These are phyloP conservation scores for Nixonia krombeini DNA, from an alignment of 1,140 invertebrate genomes.

Conservation along the genomic window DNA sequence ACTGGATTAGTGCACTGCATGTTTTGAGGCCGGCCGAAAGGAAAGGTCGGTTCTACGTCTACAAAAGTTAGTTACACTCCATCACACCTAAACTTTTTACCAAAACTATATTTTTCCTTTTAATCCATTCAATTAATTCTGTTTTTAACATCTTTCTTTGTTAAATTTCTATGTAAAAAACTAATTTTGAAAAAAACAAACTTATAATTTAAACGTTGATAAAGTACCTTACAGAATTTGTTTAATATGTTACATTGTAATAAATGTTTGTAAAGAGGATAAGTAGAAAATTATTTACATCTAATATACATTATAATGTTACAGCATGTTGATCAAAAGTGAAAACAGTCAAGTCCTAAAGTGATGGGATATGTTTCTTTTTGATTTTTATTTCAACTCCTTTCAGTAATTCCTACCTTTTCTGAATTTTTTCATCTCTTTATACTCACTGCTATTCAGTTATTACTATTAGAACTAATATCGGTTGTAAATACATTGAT, in stretches of 20 bases:
- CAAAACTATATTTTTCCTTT: constrained; percentile 44
- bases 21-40: constrained; percentile 89
- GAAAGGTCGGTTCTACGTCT: constrained; percentile 77
- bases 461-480: too few relatives aligned
- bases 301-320: constrained; percentile 68
- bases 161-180: constrained; percentile 1
- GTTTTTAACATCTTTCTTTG: neutral
- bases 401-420: constrained; percentile 7
- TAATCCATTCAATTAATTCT: too few relatives aligned
- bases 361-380: constrained; percentile 42
- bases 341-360: constrained; percentile 54
- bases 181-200: too few relatives aligned
- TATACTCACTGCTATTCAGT: too few relatives aligned
- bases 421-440: neutral
- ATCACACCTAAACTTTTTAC: constrained; percentile 69
- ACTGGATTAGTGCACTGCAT: constrained; percentile 98
- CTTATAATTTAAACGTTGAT: too few relatives aligned
- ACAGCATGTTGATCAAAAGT: constrained; percentile 66
- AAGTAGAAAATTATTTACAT: constrained; percentile 21
- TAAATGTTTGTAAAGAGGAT: neutral
- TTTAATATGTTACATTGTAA: too few relatives aligned
- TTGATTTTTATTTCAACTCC: constrained; percentile 25
- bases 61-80: constrained; percentile 73
- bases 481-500: too few relatives aligned
- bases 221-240: too few relatives aligned